Base-by-base conservation (phyloP, 2,797 vertebrate species). In the Mus caroli region DNA sequence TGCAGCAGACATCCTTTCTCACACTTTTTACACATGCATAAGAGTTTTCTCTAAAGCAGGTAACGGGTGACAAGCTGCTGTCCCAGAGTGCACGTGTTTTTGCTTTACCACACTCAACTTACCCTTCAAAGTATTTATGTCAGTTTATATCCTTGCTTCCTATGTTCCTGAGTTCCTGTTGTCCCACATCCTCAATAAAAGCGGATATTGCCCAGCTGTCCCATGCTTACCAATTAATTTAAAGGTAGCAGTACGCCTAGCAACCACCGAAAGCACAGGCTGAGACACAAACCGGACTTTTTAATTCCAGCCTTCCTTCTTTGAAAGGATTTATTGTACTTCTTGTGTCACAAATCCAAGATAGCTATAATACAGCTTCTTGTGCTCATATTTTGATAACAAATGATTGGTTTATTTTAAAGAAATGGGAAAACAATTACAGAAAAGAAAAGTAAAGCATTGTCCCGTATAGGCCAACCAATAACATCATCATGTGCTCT, bases 141-240 rank as follows among this genome's bases (percentile, higher is more conserved):
- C 60, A 50, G 73, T 95, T 84, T 96, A 46, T 94, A 28, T 6
- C 83, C 73, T 88, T 73, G 60, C 46, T 69, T 62, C 60, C 67
- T 92, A 3, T 71, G 31, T 78, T n/a, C n/a, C n/a, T 52, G 77
- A 94, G 91, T 94, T 95, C 80, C 92, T 96, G 79, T 88, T 94
- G 67, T 76, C 93, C 52, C 78, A 73, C 58, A 91, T 92, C 94
- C 94, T 95, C 92, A 96, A 24, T 95, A 94, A 96, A 96, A 84
- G 62, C 71, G 24, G 50, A 90, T 94, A 85, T 94, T 96, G 91
- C 67, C 87, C 95, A 97, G 96, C 96, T 97, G 96, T 94, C 94
- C 69, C 54, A 93, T 95, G 94, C 93, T 91, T 90, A 94, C 87
- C 80, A 84, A 80, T 95, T 94, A 93, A 95, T 96, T 96, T 95